Evolutionary conservation across 2,797 vertebrate species (phyloP).

Genomic region (Streptopelia turtur): DNA sequence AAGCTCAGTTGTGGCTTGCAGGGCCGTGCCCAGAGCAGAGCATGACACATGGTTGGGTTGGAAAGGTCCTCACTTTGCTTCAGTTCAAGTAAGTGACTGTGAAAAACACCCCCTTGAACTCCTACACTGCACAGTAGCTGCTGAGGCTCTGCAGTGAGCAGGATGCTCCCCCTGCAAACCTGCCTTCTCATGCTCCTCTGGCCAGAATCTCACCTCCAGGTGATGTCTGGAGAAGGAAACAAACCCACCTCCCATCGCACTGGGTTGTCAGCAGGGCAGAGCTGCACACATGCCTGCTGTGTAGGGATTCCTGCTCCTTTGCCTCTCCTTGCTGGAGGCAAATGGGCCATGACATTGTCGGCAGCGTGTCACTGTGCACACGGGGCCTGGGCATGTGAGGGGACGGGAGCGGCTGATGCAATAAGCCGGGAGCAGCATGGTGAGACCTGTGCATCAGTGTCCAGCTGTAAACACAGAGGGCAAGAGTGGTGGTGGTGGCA

Average conservation of each 20-base stretch:
- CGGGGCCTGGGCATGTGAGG: rapidly evolving
- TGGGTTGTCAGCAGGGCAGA: neutral
- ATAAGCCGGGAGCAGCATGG: neutral
- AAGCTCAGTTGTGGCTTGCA: neutral
- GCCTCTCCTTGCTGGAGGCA: neutral
- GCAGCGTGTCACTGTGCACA: neutral
- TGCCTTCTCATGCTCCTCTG: neutral
- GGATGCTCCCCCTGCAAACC: neutral
- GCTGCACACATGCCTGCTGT: neutral
- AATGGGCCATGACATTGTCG: neutral
- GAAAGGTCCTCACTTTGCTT: neutral
- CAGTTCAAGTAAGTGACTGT: neutral
- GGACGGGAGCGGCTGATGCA: neutral
- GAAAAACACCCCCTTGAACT: neutral
- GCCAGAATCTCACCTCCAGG: neutral
- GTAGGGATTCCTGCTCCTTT: neutral
- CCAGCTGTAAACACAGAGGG: neutral
- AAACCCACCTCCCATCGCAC: neutral
- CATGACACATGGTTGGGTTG: neutral
- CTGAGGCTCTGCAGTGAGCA: neutral
- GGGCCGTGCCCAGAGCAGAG: neutral
- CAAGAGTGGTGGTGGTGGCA: neutral
- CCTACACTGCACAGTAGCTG: neutral
- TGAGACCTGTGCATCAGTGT: neutral
- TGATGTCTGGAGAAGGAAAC: neutral